These are phyloP conservation scores for Geopemphigus sp. DNA, from an alignment of 1,140 invertebrate species.

Conservation along the genomic window DNA sequence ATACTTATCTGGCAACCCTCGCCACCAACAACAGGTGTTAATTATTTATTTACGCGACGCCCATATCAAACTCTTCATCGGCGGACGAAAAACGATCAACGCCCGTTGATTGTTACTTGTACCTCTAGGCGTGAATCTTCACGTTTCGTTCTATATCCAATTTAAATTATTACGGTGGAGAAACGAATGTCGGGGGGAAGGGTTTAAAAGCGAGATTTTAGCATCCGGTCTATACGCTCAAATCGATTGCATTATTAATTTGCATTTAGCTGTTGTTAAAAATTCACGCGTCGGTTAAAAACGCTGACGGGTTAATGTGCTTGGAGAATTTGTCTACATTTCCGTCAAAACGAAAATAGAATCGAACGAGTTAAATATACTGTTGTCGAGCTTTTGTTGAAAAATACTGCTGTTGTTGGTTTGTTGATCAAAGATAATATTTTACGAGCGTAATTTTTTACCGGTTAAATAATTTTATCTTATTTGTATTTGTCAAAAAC, in stretches of 20 bases:
- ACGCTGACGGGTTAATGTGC: not conserved
- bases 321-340: not conserved
- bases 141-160: not conserved
- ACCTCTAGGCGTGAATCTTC: not conserved
- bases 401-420: not conserved
- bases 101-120: not conserved
- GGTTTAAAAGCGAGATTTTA: not conserved
- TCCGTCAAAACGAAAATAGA: not conserved
- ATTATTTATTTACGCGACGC: not conserved
- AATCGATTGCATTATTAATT: not conserved
- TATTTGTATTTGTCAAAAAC: conserved; percentile 28
- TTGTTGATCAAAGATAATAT: conserved; percentile 16
- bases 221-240: not conserved
- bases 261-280: not conserved
- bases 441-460: conserved; percentile 1
- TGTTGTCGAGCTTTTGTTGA: not conserved
- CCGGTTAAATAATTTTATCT: conserved; percentile 17
- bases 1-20: not conserved
- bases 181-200: no score
- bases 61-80: not conserved
- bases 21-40: not conserved
- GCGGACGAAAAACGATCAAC: not conserved
- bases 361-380: not conserved
- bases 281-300: not conserved
- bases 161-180: not conserved